Conservation (phyloP, 1,140 invertebrate genomes). For the Cotesia chilonis region DNA sequence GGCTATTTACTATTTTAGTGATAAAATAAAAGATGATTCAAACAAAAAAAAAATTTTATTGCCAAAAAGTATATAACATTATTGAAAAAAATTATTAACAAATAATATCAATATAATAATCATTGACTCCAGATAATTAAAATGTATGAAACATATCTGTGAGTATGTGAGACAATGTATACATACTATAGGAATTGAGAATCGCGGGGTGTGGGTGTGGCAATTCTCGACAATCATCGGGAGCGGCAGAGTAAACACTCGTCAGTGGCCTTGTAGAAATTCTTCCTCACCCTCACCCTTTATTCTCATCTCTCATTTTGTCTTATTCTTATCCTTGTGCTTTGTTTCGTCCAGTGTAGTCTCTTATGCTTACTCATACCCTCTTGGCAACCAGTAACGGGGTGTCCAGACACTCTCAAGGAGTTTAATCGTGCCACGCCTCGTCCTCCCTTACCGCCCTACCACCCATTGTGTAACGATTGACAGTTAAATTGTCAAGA, state of each 20-base stretch:
- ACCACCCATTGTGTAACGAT: too few species aligned
- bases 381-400: not conserved
- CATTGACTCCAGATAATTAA: too few species aligned
- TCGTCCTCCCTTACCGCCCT: constrained; percentile 9
- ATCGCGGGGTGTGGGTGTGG: constrained; percentile 49
- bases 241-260: constrained; percentile 55
- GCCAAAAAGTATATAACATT: too few species aligned
- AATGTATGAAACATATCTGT: not conserved
- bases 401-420: constrained; percentile 32
- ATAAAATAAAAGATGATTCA: too few species aligned
- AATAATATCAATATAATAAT: too few species aligned
- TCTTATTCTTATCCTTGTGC: constrained; percentile 19
- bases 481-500: too few species aligned
- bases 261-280: constrained; percentile 42
- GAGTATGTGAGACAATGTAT: constrained; percentile 5
- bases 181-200: constrained; percentile 2
- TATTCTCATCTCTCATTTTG: too few species aligned
- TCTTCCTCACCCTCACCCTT: constrained; percentile 19
- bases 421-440: constrained; percentile 38
- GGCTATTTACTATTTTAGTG: too few species aligned
- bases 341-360: too few species aligned
- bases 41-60: too few species aligned
- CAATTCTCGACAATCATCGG: constrained; percentile 52
- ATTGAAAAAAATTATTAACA: too few species aligned
- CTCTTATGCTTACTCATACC: constrained; percentile 1